Base-by-base conservation (phyloP, 2,113 vertebrate genomes). In the Corynorhinus townsendii region DNA sequence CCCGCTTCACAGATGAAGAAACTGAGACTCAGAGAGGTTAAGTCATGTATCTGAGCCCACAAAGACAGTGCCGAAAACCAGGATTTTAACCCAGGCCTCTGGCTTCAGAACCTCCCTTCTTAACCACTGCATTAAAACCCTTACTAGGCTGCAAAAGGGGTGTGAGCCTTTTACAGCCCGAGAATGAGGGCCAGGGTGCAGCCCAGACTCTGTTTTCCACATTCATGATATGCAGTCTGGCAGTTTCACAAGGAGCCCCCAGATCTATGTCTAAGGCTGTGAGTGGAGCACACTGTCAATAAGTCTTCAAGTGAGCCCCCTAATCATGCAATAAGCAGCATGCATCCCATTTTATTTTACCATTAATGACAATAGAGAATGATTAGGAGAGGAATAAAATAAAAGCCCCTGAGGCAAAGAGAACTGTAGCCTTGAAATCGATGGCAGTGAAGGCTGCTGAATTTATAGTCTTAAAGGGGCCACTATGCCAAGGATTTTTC, bases 321-420 rank as follows among this genome's bases (percentile, higher is more conserved):
- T 89, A 80, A 97, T 86, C 45, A 90, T 72, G 56, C 64, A 94
- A 72, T 81, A 84, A 94, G 43, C 69, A 35, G 73, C 45, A 90
- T 35, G 85, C 33, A 81, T 73, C 26, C 3, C 20, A 64, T 95
- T 88, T 94, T 95, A 96, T 96, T 94, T 59, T 69, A 83, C 93
- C 93, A 95, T 66, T 94, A 90, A 88, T 96, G 93, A 92, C 85
- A 94, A 97, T 94, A 93, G 95, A 96, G 90, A 93, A 92, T 97
- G 47, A 92, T 96, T 96, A 91, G 38, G 89, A 72, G 69, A 94
- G 80, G 40, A 93, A 95, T 59, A 93, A 94, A 96, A 90, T 88
- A 38, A 97, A 97, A 96, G 76, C 30, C 86, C 92, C 88, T 71
- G 87, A 93, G 93, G 88, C 93, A 97, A 40, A 96, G 54, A 96